Base-by-base conservation (phyloP, 2,113 vertebrate genomes). In the Leptocoma aspasia region DNA sequence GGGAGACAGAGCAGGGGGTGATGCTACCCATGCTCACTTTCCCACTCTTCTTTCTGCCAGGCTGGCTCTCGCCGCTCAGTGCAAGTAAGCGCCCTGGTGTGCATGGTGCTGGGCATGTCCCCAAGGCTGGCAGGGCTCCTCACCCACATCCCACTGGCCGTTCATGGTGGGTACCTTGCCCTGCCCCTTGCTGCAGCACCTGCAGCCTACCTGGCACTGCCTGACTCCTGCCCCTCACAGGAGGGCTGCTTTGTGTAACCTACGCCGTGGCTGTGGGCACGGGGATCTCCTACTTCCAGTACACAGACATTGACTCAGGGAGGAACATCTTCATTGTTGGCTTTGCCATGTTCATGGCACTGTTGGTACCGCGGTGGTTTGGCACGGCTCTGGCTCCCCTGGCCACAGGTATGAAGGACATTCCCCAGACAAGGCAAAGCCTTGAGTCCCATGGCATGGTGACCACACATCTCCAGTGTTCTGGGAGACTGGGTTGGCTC, bases 301-400 rank as follows among this genome's bases (percentile, higher is more conserved):
- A 98, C 20, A 96, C 98, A 1, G 97, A 99, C 91, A 98, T 98
- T 12, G 98, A 99, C 94, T 99, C 99, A 0, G 98, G 98, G 11
- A 97, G 99, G 49, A 99, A 99, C 86, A 98, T 99, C 95, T 99
- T 99, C 96, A 98, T 98, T 26, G 98, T 98, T 0, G 99, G 98
- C 60, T 99, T 99, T 26, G 89, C 98, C 69, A 96, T 99, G 94
- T 99, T 99, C 96, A 99, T 98, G 98, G 98, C 98, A 0, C 92
- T 99, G 53, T 95, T 99, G 82, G 92, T 98, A 69, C 98, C 98
- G 0, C 97, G 97, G 45, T 99, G 98, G 98, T 97, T 99, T 15
- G 5, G 91, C 42, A 45, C 59, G 0, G 83, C 98, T 33, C 94
- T 97, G 0, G 53, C 76, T 53, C 93, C 94, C 41, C 86, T 98